Percentiles rank a stretch among this genome's conserved stretches.
These are phyloP conservation scores for Gambusia holbrooki DNA, from an alignment of 2,113 vertebrate species.

Conservation along the genomic window DNA sequence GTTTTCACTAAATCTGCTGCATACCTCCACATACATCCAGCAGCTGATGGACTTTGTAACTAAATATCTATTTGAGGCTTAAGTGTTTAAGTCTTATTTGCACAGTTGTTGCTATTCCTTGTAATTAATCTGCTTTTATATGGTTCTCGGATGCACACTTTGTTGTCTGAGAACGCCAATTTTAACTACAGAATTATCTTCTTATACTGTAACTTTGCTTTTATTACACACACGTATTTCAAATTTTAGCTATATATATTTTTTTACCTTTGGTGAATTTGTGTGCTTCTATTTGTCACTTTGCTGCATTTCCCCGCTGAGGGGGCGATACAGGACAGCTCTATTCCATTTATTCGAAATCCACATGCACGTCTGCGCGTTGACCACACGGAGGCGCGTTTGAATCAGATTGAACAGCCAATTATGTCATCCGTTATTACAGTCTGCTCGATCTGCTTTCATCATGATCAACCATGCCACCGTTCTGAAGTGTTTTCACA, in stretches of 20 bases:
- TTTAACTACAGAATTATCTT: neutral
- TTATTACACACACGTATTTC: too few relatives aligned
- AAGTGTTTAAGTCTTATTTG: neutral
- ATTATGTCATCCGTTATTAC: slow-evolving; percentile 42
- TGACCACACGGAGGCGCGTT: slow-evolving; percentile 67
- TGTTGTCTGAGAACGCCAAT: neutral
- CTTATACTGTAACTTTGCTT: neutral
- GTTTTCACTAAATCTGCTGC: too few relatives aligned
- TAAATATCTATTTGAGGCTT: neutral
- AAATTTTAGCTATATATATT: too few relatives aligned
- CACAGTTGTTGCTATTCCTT: neutral
- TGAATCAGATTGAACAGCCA: slow-evolving; percentile 20
- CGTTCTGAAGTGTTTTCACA: slow-evolving; percentile 9
- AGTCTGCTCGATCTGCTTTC: slow-evolving; percentile 14
- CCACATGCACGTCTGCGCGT: neutral
- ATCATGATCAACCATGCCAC: slow-evolving; percentile 18
- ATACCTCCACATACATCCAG: too few relatives aligned
- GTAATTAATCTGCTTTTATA: too few relatives aligned
- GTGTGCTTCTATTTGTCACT: neutral
- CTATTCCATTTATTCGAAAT: neutral
- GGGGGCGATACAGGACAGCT: too few relatives aligned
- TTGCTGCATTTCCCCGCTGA: neutral
- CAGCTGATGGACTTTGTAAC: too few relatives aligned
- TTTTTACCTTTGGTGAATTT: too few relatives aligned
- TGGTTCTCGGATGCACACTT: too few relatives aligned